Evolutionary conservation across 2,113 vertebrate species (phyloP), one percentile per base, ranked within the genome.

Genomic region (Crotophaga sulcirostris): DNA sequence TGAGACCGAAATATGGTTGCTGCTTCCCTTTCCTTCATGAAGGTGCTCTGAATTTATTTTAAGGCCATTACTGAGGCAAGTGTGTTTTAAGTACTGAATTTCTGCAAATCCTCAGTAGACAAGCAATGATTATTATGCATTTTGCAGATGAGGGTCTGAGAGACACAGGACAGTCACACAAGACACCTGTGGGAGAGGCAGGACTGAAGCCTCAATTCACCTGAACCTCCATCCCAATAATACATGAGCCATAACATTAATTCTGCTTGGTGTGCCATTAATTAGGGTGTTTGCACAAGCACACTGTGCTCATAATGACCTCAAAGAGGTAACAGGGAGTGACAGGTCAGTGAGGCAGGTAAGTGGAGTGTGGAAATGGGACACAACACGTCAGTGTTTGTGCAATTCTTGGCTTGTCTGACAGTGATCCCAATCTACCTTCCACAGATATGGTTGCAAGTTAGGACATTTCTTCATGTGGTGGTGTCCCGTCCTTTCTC

Each of bases 331-430:
- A 40, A 31, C 18, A 56, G 79, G 5, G n/a, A 66, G 56, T 12
- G 17, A 49, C 7, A 42, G 55, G 52, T 49, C 34, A 31, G 78
- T 14, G 51, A 69, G 49, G 69, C n/a, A 40, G 26, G 25, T 24
- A 44, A 80, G 29, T 5, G 18, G 36, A 34, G 13, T 73, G 54
- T 38, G n/a, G 76, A 54, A 62, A 70, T 31, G 34, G 24, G 54
- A 63, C 28, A 44, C n/a, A 54, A 67, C 10, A 34, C 0, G 0
- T 25, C 47, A 49, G 38, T n/a, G 29, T 73, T 17, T 17, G 23
- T 54, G n/a, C 38, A 73, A 17, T 38, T 45, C 38, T 36, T 26
- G 44, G 13, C 49, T 44, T 86, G n/a, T 62, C 52, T 58, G 45
- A 49, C 26, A 31, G 52, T 24, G 58, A 79, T 66, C 12, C 29